Evolutionary conservation across 2,113 vertebrate species (phyloP), one percentile per base, ranked within the genome.

Genomic region (Sapayoa aenigma): DNA sequence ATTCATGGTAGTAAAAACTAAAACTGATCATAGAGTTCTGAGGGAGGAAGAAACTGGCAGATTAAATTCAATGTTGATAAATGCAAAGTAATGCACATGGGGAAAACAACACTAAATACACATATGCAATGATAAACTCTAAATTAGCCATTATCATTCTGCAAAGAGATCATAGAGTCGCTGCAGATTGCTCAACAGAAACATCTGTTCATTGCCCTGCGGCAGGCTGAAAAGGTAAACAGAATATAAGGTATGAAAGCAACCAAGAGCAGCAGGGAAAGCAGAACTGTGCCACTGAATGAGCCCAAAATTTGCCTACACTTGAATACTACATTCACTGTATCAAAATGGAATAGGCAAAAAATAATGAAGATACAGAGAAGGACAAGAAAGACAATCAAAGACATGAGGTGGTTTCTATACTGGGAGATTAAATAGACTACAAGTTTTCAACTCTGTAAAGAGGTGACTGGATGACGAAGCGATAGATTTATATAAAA

Each of bases 91-190:
- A 96, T 84, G 86, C 91, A 67, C 76, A 84, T 30, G 93, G 91
- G 96, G 69, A 87, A 96, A 94, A 94, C 94, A 96, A 90, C 94
- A 78, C 95, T 97, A 95, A 96, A 94, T 84, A 94, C 89, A 94
- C 80, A 93, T 87, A 95, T 87, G 95, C 89, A 84, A 49, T 90
- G 91, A 93, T 94, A 94, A 89, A 72, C 69, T 94, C 94, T 96
- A 94, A 96, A 96, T 95, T 95, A 92, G 93, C 93, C 91, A 93
- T 97, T 96, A 95, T 81, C 93, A 90, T 94, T 96, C 93, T 95
- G 93, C 80, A 89, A 90, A 96, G 95, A 92, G 86, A 93, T 95
- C 93, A n/a, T 56, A 90, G 83, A 96, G 91, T 78, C 0, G 4
- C 86, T 97, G 94, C 83, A 89, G 86, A 93, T 71, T 95, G 91